A percentile compares a stretch with the other conserved stretches of the same genome.
These are phyloP conservation scores for Thereva nobilitata DNA, from an alignment of 2,888 invertebrate species.

Conservation along the genomic window DNA sequence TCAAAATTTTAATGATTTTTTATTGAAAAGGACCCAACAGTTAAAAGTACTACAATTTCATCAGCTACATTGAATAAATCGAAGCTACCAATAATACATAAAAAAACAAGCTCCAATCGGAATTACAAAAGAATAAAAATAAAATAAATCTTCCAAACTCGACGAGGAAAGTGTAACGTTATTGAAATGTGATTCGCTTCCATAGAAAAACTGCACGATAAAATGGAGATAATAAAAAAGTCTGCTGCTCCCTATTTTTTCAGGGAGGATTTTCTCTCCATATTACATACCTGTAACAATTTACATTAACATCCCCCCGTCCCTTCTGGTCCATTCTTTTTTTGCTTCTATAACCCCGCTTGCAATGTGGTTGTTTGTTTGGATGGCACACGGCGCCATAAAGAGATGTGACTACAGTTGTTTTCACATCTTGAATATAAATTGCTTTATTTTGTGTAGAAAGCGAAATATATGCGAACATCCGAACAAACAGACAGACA, in stretches of 20 bases:
- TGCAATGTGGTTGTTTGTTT: slow-evolving; percentile 17
- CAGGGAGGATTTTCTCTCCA: not conserved
- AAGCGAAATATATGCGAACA: slow-evolving; percentile 30
- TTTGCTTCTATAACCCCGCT: no score
- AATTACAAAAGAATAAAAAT: no score
- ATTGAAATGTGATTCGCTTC: slow-evolving; percentile 24
- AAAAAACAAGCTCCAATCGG: no score
- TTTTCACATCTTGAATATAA: slow-evolving; percentile 58
- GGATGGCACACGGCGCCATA: slow-evolving; percentile 39
- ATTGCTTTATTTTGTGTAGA: slow-evolving; percentile 51
- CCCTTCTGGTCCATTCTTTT: not conserved
- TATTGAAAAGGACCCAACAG: no score
- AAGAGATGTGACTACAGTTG: slow-evolving; percentile 45
- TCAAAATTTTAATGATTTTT: no score
- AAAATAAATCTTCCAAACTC: no score
- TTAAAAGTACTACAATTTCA: no score
- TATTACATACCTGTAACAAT: slow-evolving; percentile 40
- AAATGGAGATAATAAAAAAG: slow-evolving; percentile 23
- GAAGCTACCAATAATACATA: no score
- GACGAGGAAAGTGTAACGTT: slow-evolving; percentile 6
- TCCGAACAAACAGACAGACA: slow-evolving; percentile 35
- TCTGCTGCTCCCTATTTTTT: not conserved
- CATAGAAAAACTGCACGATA: slow-evolving; percentile 14
- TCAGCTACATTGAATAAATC: no score
- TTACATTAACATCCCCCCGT: slow-evolving; percentile 39